These are phyloP conservation scores for Syncerus caffer DNA, from an alignment of 2,797 vertebrate genomes.

Conservation along the genomic window DNA sequence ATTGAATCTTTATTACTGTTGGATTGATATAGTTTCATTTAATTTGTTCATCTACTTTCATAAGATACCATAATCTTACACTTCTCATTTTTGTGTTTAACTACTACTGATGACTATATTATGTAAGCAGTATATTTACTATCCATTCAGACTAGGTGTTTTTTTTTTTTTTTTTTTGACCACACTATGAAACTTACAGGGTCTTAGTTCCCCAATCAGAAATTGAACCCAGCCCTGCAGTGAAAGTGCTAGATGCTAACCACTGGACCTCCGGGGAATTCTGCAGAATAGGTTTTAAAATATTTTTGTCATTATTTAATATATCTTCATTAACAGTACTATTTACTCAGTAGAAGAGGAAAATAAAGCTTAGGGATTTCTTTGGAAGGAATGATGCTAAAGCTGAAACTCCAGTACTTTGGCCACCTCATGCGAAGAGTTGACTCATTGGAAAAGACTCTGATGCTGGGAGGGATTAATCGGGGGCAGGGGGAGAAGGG, in stretches of 20 bases:
- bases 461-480: too few relatives aligned
- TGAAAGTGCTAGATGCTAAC: background rate
- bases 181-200: background rate
- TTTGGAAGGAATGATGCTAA: too few relatives aligned
- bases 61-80: background rate
- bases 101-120: background rate
- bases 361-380: background rate
- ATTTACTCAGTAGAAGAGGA: background rate
- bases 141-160: background rate
- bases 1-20: background rate
- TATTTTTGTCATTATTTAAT: background rate
- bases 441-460: too few relatives aligned
- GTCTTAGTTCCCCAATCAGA: background rate
- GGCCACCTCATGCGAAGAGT: too few relatives aligned
- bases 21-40: background rate
- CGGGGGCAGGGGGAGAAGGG: too few relatives aligned
- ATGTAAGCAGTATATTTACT: background rate
- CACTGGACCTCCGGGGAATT: background rate
- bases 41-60: background rate
- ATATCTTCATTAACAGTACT: background rate
- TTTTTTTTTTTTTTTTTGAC: background rate
- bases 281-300: background rate
- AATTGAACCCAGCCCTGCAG: background rate
- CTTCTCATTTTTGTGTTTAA: background rate
- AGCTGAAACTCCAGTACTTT: too few relatives aligned